Conservation (phyloP, 2,113 vertebrate species). For the Lepus europaeus region DNA sequence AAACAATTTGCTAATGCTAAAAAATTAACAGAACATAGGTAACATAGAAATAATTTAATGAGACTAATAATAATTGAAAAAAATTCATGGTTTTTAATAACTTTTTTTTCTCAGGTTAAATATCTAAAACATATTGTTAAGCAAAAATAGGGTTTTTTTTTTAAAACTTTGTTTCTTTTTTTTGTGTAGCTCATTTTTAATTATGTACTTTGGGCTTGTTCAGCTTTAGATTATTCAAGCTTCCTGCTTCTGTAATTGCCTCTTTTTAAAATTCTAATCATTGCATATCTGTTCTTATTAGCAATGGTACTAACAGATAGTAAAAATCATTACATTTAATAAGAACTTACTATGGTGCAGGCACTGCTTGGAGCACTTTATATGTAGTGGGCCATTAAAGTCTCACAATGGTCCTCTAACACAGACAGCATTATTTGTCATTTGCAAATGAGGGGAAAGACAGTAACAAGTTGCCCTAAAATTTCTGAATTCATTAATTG, state of each 20-base stretch:
- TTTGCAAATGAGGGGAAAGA: conserved; percentile 1
- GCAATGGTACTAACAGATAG: conserved; percentile 43
- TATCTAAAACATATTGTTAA: conserved; percentile 19
- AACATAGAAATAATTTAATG: conserved; percentile 16
- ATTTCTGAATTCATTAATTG: background rate
- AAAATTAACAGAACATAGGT: background rate
- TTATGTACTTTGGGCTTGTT: conserved; percentile 14
- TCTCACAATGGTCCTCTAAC: background rate
- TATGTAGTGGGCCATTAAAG: background rate
- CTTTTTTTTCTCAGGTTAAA: conserved; percentile 44
- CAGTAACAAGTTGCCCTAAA: conserved; percentile 22
- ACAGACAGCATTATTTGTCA: conserved; percentile 45
- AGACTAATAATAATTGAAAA: conserved; percentile 24
- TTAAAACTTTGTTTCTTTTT: conserved; percentile 19
- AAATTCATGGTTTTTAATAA: background rate
- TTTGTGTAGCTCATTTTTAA: background rate
- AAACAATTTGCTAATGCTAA: background rate
- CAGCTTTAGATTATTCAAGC: background rate
- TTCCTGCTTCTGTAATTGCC: conserved; percentile 12
- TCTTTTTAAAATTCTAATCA: conserved; percentile 49
- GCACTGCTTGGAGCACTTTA: conserved; percentile 38
- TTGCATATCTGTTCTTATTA: conserved; percentile 33
- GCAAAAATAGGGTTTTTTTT: background rate
- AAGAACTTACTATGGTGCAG: conserved; percentile 32
- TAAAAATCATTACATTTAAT: conserved; percentile 62